phyloP scores from a whole-genome alignment of 2,888 invertebrate species.

The Hermaeophaga mercurialis region DNA sequence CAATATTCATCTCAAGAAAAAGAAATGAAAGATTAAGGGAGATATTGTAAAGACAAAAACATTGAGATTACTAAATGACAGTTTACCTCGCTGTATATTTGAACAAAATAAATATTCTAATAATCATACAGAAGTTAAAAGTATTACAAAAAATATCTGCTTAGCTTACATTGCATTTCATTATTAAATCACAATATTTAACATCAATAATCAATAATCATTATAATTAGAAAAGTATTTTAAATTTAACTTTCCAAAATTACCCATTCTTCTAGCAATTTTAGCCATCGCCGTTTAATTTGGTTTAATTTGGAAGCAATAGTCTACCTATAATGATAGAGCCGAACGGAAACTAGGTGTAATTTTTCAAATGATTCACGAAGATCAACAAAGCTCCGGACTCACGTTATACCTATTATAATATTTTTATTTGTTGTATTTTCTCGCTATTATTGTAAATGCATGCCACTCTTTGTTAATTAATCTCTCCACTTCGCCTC shows the following conservation, averaged over 20 bases:
- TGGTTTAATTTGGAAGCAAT: conserved; percentile 8
- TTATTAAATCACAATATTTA: too few relatives aligned
- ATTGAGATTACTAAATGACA: too few relatives aligned
- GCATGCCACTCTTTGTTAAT: conserved; percentile 35
- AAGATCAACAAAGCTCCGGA: conserved; percentile 34
- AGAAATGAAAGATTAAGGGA: too few relatives aligned
- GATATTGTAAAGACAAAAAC: too few relatives aligned
- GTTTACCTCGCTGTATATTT: too few relatives aligned
- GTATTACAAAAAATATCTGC: too few relatives aligned
- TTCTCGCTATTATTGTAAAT: conserved; percentile 39
- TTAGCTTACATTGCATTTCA: too few relatives aligned
- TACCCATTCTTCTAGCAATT: conserved; percentile 1
- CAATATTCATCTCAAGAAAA: too few relatives aligned
- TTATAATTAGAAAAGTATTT: too few relatives aligned
- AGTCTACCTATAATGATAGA: conserved; percentile 26
- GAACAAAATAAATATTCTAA: too few relatives aligned
- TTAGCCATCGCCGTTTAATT: conserved; percentile 1
- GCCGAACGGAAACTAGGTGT: conserved; percentile 26
- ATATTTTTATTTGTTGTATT: conserved; percentile 34
- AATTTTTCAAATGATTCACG: conserved; percentile 36
- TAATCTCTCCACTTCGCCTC: conserved; percentile 32
- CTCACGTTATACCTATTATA: conserved; percentile 38
- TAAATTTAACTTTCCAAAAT: not conserved
- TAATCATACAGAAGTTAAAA: too few relatives aligned
- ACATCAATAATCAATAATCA: too few relatives aligned